Conservation (phyloP, 1,140 invertebrate species). For the Drosophila melanica region DNA sequence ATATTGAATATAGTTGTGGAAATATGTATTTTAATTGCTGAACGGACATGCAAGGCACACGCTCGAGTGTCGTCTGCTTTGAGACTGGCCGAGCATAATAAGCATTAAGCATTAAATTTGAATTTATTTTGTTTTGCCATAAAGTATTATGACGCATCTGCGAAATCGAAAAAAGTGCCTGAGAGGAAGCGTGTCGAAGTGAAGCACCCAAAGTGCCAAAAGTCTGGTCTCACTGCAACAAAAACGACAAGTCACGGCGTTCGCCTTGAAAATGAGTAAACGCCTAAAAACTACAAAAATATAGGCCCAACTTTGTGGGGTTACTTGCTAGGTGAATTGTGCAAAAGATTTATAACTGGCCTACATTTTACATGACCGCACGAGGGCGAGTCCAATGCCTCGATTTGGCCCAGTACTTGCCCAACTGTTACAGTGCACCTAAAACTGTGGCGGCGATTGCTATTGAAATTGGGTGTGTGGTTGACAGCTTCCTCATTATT, state of each 20-base stretch:
- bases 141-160: slow-evolving; percentile 11
- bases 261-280: slow-evolving; percentile 50
- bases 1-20: slow-evolving; percentile 31
- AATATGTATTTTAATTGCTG: not conserved
- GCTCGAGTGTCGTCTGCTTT: slow-evolving; percentile 36
- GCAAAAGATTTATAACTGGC: slow-evolving; percentile 64
- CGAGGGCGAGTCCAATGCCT: not conserved
- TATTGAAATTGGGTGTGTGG: slow-evolving; percentile 12
- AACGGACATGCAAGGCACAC: slow-evolving; percentile 25
- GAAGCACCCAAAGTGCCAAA: slow-evolving; percentile 11
- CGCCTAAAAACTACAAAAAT: slow-evolving; percentile 39
- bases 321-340: slow-evolving; percentile 38
- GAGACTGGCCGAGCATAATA: slow-evolving; percentile 42
- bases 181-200: not conserved
- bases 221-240: slow-evolving; percentile 5
- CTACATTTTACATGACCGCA: slow-evolving; percentile 53
- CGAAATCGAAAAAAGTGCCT: not conserved
- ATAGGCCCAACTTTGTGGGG: slow-evolving; percentile 46
- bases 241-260: slow-evolving; percentile 24
- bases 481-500: slow-evolving; percentile 56
- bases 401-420: slow-evolving; percentile 2
- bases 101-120: slow-evolving; percentile 26
- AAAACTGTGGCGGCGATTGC: slow-evolving; percentile 26
- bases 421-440: slow-evolving; percentile 8
- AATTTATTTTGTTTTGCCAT: not conserved